A percentile compares a stretch with the other conserved stretches of the same genome.
Conservation (phyloP, 1,140 invertebrate species). For the Cotesia vestalis region DNA sequence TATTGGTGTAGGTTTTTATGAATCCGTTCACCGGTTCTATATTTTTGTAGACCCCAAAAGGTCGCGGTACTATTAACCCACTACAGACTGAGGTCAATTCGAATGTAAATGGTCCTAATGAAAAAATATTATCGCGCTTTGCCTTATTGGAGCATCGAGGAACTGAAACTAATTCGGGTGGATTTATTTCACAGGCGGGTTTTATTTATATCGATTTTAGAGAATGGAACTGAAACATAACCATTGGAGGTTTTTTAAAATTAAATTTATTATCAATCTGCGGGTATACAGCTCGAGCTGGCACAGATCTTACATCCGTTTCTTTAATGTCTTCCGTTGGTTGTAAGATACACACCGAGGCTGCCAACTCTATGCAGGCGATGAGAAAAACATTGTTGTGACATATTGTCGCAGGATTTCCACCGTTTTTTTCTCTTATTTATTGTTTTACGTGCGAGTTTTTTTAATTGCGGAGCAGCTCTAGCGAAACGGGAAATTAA, state of each 20-base stretch:
- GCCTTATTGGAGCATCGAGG: neutral
- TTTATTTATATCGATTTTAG: too few species aligned
- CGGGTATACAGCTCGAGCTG: slow-evolving; percentile 13
- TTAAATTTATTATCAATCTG: slow-evolving; percentile 35
- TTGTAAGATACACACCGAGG: slow-evolving; percentile 8
- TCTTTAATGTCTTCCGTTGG: slow-evolving; percentile 33
- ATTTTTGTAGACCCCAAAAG: slow-evolving; percentile 8
- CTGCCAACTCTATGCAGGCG: slow-evolving; percentile 28
- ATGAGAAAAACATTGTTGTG: slow-evolving; percentile 32
- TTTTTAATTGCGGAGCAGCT: too few species aligned
- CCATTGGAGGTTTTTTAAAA: neutral
- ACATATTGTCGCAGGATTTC: slow-evolving; percentile 15
- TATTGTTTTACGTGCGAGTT: too few species aligned
- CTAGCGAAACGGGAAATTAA: too few species aligned
- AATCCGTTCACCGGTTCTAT: too few species aligned
- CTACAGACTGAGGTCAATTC: slow-evolving; percentile 26
- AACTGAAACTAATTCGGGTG: neutral
- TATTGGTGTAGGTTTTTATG: neutral
- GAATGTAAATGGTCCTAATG: neutral
- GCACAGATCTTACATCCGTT: slow-evolving; percentile 31
- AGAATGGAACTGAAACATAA: too few species aligned
- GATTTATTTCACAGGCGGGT: neutral
- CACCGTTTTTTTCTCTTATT: too few species aligned
- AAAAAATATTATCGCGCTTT: neutral
- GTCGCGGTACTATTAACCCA: slow-evolving; percentile 41